Percentiles rank a stretch among this genome's conserved stretches.
phyloP scores from a whole-genome alignment of 1,140 invertebrate genomes.

The Marisa cornuarietis region DNA sequence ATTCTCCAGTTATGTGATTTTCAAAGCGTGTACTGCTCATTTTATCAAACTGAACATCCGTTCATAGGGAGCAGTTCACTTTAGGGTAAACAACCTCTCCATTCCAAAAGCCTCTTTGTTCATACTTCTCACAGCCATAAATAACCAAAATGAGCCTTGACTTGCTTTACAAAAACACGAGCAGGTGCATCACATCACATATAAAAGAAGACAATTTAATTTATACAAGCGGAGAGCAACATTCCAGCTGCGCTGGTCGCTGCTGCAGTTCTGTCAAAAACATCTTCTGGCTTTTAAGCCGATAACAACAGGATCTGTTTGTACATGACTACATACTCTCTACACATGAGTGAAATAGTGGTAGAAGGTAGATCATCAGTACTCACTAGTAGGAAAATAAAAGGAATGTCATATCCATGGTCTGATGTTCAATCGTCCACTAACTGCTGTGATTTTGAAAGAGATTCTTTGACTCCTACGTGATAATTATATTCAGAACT shows the following conservation, averaged over 20 bases:
- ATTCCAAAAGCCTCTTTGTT: conserved; percentile 28
- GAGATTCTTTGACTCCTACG: not conserved
- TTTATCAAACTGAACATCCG: conserved; percentile 42
- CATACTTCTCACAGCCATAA: conserved; percentile 39
- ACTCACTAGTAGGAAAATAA: not conserved
- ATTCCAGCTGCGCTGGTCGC: conserved; percentile 31
- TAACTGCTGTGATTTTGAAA: not conserved
- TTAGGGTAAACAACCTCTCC: conserved; percentile 42
- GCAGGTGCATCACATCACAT: conserved; percentile 64
- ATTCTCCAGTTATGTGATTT: conserved; percentile 53
- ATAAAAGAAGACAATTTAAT: too few species aligned
- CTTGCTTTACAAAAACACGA: conserved; percentile 44
- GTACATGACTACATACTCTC: conserved; percentile 15
- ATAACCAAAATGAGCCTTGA: conserved; percentile 54
- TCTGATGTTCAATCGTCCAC: not conserved
- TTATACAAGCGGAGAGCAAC: conserved; percentile 13
- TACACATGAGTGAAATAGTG: conserved; percentile 21
- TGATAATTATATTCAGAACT: conserved; percentile 6
- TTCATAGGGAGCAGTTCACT: conserved; percentile 29
- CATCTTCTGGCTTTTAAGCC: conserved; percentile 42
- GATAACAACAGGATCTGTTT: conserved; percentile 29
- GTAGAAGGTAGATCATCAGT: conserved; percentile 23
- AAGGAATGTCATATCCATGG: too few species aligned
- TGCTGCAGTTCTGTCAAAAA: too few species aligned
- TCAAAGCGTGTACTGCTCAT: conserved; percentile 32